Percentiles rank a stretch among this genome's conserved stretches.
Conservation (phyloP, 2,797 vertebrate genomes). For the Sebastes reedi region DNA sequence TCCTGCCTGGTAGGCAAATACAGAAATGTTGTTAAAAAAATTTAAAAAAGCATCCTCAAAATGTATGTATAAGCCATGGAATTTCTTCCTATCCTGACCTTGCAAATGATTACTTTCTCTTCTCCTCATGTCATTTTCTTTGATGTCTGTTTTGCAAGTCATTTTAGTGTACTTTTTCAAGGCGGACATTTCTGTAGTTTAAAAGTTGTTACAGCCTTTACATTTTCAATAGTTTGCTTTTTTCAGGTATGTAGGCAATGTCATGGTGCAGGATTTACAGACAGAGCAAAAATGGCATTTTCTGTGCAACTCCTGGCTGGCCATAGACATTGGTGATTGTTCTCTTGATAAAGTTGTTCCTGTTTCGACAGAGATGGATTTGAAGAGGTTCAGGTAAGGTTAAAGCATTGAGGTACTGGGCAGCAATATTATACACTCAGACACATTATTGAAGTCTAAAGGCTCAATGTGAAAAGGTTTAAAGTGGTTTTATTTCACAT, state of each 20-base stretch:
- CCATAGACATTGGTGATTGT: slow-evolving; percentile 86
- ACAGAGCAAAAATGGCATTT: slow-evolving; percentile 88
- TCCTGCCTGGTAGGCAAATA: slow-evolving; percentile 85
- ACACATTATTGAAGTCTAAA: background rate
- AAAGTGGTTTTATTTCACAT: background rate
- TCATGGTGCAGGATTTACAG: slow-evolving; percentile 88
- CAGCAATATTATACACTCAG: background rate
- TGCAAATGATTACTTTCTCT: background rate
- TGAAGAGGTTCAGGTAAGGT: slow-evolving; percentile 89
- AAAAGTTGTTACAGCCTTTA: background rate
- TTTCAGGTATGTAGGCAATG: slow-evolving; percentile 88
- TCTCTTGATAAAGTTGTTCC: slow-evolving; percentile 88
- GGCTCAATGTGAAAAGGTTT: background rate
- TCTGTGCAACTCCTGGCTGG: slow-evolving; percentile 93
- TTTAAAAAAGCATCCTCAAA: background rate
- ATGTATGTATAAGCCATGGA: background rate
- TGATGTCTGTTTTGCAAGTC: background rate
- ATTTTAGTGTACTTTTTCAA: background rate
- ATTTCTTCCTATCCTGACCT: background rate
- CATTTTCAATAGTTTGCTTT: background rate
- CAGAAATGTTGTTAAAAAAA: background rate
- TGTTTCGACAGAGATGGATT: slow-evolving; percentile 87
- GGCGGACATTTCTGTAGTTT: background rate
- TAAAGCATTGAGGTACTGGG: background rate
- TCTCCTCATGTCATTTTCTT: background rate